A percentile compares a stretch with the other conserved stretches of the same genome.
These are phyloP conservation scores for Hipparchia semele DNA, from an alignment of 2,888 invertebrate genomes.

Conservation along the genomic window DNA sequence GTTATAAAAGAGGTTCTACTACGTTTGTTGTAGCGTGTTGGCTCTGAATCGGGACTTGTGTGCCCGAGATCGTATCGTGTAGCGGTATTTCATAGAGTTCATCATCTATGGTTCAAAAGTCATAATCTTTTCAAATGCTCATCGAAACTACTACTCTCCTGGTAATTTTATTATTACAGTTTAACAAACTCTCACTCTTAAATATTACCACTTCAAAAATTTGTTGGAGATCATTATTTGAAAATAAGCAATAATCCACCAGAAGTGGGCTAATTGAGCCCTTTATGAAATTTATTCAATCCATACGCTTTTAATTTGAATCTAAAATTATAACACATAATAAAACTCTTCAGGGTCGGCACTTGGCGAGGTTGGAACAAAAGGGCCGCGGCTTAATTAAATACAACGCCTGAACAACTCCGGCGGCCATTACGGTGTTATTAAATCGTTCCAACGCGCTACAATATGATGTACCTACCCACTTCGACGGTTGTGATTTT, in stretches of 20 bases:
- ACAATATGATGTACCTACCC: conserved; percentile 67
- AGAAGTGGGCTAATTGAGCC: background rate
- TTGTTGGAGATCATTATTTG: background rate
- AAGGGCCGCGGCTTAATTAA: conserved; percentile 75
- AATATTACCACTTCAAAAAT: background rate
- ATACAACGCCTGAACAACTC: conserved; percentile 69
- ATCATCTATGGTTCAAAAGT: too few relatives aligned
- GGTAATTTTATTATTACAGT: too few relatives aligned
- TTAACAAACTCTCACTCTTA: background rate
- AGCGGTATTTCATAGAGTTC: too few relatives aligned
- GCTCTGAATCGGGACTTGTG: too few relatives aligned
- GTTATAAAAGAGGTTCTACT: too few relatives aligned
- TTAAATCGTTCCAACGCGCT: conserved; percentile 76
- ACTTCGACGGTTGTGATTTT: conserved; percentile 67
- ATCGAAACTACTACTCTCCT: too few relatives aligned
- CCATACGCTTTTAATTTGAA: conserved; percentile 26
- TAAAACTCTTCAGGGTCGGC: conserved; percentile 62
- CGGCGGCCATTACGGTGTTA: conserved; percentile 76
- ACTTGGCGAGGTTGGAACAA: conserved; percentile 59
- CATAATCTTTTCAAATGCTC: too few relatives aligned
- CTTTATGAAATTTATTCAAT: conserved; percentile 18
- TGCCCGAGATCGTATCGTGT: too few relatives aligned
- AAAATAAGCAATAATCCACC: background rate
- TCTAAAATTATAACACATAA: conserved; percentile 64
- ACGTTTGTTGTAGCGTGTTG: too few relatives aligned